These are phyloP conservation scores for Junonia oenone DNA, from an alignment of 2,888 invertebrate genomes.

Conservation along the genomic window DNA sequence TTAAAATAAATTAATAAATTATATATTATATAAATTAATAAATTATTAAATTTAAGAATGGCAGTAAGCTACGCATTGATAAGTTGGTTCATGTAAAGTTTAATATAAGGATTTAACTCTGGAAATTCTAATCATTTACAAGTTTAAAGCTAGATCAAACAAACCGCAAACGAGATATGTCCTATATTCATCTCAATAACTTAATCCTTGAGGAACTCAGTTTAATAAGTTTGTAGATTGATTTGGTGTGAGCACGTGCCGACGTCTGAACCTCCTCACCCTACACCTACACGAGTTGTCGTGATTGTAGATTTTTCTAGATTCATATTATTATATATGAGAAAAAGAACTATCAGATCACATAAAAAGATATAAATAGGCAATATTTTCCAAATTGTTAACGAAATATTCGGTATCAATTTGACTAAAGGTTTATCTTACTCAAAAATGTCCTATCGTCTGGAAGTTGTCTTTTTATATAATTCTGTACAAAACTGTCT, in stretches of 20 bases:
- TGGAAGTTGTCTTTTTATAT: too few species aligned
- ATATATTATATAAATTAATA: too few species aligned
- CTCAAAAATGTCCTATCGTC: too few species aligned
- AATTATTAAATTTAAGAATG: too few species aligned
- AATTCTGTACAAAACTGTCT: too few species aligned
- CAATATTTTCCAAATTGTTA: too few species aligned
- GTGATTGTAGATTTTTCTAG: neutral
- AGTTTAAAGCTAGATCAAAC: slow-evolving; percentile 14
- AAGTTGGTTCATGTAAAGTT: too few species aligned
- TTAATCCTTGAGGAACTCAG: slow-evolving; percentile 8
- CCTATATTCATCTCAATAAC: slow-evolving; percentile 8
- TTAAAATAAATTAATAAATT: too few species aligned
- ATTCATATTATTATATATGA: neutral
- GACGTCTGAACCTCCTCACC: neutral
- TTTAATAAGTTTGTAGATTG: slow-evolving; percentile 7
- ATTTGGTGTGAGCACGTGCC: neutral
- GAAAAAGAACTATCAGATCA: neutral
- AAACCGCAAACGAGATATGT: slow-evolving; percentile 17
- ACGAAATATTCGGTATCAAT: too few species aligned
- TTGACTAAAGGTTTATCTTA: too few species aligned
- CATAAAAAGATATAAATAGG: too few species aligned
- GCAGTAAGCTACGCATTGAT: too few species aligned
- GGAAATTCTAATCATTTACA: slow-evolving; percentile 13
- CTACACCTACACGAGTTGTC: neutral
- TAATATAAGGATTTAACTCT: neutral